phyloP scores from a whole-genome alignment of 2,797 vertebrate species.

The Sorex maritimensis region DNA sequence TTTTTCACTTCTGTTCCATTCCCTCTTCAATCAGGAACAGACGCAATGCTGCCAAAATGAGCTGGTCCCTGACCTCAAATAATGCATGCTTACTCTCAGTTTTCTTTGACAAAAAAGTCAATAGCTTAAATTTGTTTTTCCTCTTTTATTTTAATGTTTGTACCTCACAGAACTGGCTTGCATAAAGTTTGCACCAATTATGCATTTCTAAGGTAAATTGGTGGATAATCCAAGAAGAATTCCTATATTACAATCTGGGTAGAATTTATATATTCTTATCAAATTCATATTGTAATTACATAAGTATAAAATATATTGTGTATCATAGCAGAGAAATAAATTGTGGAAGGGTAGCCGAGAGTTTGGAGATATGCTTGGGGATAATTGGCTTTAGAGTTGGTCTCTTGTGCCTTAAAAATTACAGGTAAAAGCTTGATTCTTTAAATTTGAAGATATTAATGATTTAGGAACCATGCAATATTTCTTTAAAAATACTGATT shows the following conservation, averaged over 20 bases:
- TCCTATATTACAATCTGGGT: background rate
- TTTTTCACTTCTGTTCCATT: background rate
- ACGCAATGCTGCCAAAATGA: background rate
- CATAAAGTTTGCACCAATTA: background rate
- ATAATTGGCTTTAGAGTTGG: background rate
- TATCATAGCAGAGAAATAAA: background rate
- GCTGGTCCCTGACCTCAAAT: background rate
- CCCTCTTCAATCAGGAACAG: background rate
- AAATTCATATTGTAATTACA: background rate
- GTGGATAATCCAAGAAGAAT: background rate
- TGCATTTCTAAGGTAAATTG: background rate
- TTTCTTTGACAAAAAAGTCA: background rate
- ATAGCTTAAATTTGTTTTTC: background rate
- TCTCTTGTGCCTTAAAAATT: background rate
- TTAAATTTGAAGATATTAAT: background rate
- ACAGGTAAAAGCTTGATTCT: background rate
- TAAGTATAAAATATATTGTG: background rate
- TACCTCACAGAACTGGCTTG: background rate
- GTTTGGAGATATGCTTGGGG: background rate
- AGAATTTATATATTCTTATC: background rate
- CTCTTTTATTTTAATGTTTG: background rate
- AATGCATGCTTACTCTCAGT: background rate
- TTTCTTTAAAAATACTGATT: no score
- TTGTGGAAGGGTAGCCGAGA: background rate
- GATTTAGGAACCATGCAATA: background rate